Evolutionary conservation across 2,888 invertebrate genomes (phyloP).

Genomic region (Eupithecia pulchellata): DNA sequence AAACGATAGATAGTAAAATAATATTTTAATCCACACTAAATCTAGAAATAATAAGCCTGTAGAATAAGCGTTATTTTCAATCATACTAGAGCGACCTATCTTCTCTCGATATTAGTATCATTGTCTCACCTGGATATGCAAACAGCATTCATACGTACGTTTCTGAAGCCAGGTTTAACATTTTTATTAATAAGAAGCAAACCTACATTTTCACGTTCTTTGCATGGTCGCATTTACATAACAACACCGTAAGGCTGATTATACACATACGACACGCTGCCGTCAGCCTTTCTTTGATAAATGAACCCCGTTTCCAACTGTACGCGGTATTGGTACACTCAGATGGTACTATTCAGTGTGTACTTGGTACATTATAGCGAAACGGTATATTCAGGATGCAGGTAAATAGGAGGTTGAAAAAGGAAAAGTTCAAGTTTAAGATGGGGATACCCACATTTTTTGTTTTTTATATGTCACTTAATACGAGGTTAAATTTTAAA

Average conservation of each 20-base stretch:
- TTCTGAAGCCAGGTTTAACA: neutral
- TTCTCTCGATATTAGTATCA: neutral
- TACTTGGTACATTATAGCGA: neutral
- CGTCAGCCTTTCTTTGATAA: conserved; percentile 13
- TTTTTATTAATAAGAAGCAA: conserved; percentile 12
- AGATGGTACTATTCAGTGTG: neutral
- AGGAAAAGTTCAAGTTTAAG: neutral
- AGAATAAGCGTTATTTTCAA: no score
- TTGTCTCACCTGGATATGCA: neutral
- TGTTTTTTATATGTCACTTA: no score
- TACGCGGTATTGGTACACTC: neutral
- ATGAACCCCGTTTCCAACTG: conserved; percentile 2
- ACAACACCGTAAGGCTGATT: conserved; percentile 25
- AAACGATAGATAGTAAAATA: neutral
- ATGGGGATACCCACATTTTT: no score
- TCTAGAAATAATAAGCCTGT: no score
- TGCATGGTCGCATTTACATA: conserved; percentile 30
- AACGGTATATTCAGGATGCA: neutral
- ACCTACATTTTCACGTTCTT: conserved; percentile 26
- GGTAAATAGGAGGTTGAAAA: neutral
- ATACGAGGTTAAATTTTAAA: no score
- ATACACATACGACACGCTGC: conserved; percentile 9
- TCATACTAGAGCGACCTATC: neutral
- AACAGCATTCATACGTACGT: neutral
- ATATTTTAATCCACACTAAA: neutral